Percentiles rank a stretch among this genome's conserved stretches.
Evolutionary conservation across 2,888 invertebrate species (phyloP).

Genomic region (Cryptophagus acutangulus): DNA sequence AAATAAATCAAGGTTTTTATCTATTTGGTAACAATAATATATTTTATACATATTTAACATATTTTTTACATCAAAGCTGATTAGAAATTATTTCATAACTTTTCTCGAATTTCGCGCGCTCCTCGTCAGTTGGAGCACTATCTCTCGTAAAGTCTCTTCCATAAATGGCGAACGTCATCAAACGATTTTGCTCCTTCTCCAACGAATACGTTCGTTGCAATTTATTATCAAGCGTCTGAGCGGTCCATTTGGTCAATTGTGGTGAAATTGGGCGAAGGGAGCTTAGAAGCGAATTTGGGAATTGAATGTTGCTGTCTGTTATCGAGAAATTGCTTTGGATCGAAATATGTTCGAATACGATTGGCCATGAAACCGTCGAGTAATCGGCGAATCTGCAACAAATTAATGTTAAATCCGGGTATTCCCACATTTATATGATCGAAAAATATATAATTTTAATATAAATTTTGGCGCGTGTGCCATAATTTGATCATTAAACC

Average conservation of each 20-base stretch:
- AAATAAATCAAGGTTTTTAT: no score
- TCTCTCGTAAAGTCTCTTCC: slow-evolving; percentile 53
- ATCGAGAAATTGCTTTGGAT: slow-evolving; percentile 49
- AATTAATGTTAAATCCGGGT: neutral
- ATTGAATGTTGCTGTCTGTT: slow-evolving; percentile 46
- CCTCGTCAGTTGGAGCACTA: no score
- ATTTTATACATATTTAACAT: no score
- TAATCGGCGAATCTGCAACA: slow-evolving; percentile 50
- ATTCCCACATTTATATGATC: no score
- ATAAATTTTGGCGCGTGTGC: no score
- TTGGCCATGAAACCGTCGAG: slow-evolving; percentile 42
- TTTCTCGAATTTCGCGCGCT: no score
- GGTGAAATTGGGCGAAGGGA: slow-evolving; percentile 51
- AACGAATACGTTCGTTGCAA: slow-evolving; percentile 35
- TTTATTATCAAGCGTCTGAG: slow-evolving; percentile 13
- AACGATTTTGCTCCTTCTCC: slow-evolving; percentile 44
- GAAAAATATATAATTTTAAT: no score
- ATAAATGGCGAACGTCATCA: slow-evolving; percentile 53
- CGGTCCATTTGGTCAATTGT: slow-evolving; percentile 24
- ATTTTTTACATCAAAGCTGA: no score
- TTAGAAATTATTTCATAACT: no score
- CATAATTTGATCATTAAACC: no score
- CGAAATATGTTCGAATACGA: slow-evolving; percentile 48
- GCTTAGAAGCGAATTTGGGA: slow-evolving; percentile 51
- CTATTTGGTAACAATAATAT: no score